Conservation (phyloP, 2,797 vertebrate species). For the Coracias cyanogaster region DNA sequence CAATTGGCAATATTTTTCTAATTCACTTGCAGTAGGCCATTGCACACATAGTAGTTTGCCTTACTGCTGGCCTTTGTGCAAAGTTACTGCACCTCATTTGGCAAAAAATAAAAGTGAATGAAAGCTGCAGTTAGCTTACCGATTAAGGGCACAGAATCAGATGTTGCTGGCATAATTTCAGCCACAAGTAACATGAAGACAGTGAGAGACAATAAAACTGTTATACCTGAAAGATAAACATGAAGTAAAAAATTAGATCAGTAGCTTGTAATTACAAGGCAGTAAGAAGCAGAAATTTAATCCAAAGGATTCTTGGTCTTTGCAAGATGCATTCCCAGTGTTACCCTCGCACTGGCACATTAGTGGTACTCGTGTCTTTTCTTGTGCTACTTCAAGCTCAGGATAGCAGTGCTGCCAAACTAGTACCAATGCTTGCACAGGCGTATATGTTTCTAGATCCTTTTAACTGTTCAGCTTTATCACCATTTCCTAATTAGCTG, state of each 20-base stretch:
- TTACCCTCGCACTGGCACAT: rapidly evolving
- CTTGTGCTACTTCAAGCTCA: background rate
- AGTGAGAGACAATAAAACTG: constrained; percentile 92
- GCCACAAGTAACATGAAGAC: constrained; percentile 97
- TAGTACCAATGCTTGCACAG: background rate
- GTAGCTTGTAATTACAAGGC: background rate
- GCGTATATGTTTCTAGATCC: background rate
- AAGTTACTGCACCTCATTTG: background rate
- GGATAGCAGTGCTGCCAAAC: background rate
- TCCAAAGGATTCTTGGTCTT: background rate
- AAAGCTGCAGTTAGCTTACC: constrained; percentile 80
- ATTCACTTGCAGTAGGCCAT: background rate
- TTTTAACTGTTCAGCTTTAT: background rate
- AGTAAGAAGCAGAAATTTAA: background rate
- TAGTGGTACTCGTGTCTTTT: background rate
- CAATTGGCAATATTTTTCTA: background rate
- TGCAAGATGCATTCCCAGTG: background rate
- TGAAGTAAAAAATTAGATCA: background rate
- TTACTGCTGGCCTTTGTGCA: background rate
- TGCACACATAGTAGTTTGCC: background rate
- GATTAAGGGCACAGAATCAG: constrained; percentile 94
- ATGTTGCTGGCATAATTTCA: constrained; percentile 96
- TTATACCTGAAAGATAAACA: constrained; percentile 87
- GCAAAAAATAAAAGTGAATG: background rate
- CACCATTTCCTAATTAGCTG: background rate